phyloP scores from a whole-genome alignment of 2,113 vertebrate genomes.

The Corydoras maculifer region DNA sequence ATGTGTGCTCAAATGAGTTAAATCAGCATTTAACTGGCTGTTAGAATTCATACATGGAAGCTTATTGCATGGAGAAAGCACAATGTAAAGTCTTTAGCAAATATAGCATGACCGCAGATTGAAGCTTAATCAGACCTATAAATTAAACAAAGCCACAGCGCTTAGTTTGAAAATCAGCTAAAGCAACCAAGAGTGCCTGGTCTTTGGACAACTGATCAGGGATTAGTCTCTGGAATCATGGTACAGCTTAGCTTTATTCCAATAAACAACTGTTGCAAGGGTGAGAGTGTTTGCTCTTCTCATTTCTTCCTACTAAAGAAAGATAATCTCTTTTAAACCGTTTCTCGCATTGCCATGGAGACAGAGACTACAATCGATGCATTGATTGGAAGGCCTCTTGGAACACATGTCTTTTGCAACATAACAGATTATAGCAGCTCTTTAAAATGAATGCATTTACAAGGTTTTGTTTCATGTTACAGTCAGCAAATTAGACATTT shows the following conservation, averaged over 20 bases:
- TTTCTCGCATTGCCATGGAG: slow-evolving; percentile 30
- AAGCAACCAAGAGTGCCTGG: neutral
- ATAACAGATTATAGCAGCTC: slow-evolving; percentile 14
- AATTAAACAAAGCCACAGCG: neutral
- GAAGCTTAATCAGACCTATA: too few relatives aligned
- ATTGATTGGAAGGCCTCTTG: slow-evolving; percentile 23
- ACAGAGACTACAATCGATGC: slow-evolving; percentile 23
- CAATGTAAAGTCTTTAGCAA: too few relatives aligned
- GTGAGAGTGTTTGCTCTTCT: slow-evolving; percentile 46
- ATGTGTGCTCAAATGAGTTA: too few relatives aligned
- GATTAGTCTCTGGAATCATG: slow-evolving; percentile 11
- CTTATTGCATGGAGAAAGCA: too few relatives aligned
- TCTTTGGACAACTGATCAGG: slow-evolving; percentile 6
- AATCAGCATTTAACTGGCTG: too few relatives aligned
- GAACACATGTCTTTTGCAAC: slow-evolving; percentile 25
- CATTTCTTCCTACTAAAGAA: slow-evolving; percentile 14
- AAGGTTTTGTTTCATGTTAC: neutral
- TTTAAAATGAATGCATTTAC: neutral
- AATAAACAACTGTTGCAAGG: slow-evolving; percentile 48
- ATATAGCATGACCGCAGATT: too few relatives aligned
- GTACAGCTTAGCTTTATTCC: slow-evolving; percentile 39
- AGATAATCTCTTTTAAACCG: slow-evolving; percentile 24
- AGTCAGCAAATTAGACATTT: too few relatives aligned
- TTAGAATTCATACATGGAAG: too few relatives aligned
- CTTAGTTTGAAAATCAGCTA: neutral